Evolutionary conservation across 2,888 invertebrate genomes (phyloP).

Genomic region (Protophormia terraenovae): DNA sequence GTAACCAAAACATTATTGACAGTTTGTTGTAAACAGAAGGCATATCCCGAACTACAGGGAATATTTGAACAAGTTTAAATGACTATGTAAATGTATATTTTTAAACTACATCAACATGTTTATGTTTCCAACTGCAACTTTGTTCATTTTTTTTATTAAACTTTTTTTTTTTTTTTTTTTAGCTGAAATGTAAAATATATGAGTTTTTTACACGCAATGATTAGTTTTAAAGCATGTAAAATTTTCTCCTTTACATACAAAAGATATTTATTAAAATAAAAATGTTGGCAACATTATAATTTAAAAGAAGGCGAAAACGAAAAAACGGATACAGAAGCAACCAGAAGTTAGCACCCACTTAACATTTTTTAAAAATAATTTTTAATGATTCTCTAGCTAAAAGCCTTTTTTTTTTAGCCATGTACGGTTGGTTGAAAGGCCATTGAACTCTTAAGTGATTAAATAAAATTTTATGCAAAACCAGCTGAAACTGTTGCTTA

Average conservation of each 20-base stretch:
- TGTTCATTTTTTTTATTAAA: too few relatives aligned
- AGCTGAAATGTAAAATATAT: conserved; percentile 35
- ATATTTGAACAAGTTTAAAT: too few relatives aligned
- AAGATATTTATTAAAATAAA: too few relatives aligned
- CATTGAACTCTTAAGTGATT: conserved; percentile 38
- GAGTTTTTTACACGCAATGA: conserved; percentile 55
- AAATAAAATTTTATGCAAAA: background rate
- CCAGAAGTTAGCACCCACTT: conserved; percentile 63
- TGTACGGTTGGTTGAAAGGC: conserved; percentile 9
- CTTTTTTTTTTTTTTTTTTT: background rate
- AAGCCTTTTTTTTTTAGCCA: background rate
- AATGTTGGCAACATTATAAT: too few relatives aligned
- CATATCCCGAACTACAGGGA: too few relatives aligned
- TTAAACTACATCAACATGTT: background rate
- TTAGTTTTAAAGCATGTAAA: conserved; percentile 1
- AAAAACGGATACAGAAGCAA: conserved; percentile 50
- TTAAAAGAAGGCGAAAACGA: too few relatives aligned
- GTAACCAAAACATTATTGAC: too few relatives aligned
- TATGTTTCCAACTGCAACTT: background rate
- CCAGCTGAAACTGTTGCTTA: background rate
- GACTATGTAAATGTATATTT: background rate
- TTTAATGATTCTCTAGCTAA: background rate
- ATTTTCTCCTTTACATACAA: background rate
- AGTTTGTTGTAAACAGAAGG: too few relatives aligned
- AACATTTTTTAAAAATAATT: background rate